Percentiles rank a stretch among this genome's conserved stretches.
These are phyloP conservation scores for Dromococcyx pavoninus DNA, from an alignment of 2,797 vertebrate species.

Conservation along the genomic window DNA sequence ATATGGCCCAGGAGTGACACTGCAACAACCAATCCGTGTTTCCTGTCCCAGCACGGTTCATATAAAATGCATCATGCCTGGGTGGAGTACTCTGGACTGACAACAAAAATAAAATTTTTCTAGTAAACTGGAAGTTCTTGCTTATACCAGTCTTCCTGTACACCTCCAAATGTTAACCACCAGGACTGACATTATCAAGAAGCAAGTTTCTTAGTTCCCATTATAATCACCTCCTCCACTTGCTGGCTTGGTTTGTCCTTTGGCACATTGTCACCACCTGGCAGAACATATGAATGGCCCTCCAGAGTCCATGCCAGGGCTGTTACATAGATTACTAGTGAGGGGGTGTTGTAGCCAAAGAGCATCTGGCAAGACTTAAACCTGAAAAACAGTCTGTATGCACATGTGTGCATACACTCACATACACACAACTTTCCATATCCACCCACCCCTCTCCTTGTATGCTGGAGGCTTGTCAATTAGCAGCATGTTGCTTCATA, in stretches of 20 bases:
- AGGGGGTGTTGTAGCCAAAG: slow-evolving; percentile 2
- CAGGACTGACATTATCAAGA: not conserved
- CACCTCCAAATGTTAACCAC: not conserved
- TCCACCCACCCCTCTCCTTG: not conserved
- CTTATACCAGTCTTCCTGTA: not conserved
- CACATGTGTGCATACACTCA: not conserved
- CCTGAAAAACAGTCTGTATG: not conserved
- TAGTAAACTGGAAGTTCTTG: not conserved
- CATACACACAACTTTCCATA: not conserved
- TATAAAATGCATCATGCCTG: not conserved
- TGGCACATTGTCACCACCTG: slow-evolving; percentile 34
- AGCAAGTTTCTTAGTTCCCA: slow-evolving; percentile 5
- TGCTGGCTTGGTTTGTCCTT: not conserved
- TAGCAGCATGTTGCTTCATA: not conserved
- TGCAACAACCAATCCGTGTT: not conserved
- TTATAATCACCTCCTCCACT: slow-evolving; percentile 20
- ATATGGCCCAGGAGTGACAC: not conserved
- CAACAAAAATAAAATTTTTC: not conserved
- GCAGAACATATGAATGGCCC: not conserved
- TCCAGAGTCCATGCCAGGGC: not conserved
- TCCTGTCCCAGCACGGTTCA: not conserved
- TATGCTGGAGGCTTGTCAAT: not conserved
- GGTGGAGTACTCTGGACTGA: not conserved
- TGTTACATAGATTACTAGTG: not conserved
- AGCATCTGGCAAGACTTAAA: slow-evolving; percentile 14